Evolutionary conservation across 2,113 vertebrate species (phyloP), one percentile per base, ranked within the genome.

Genomic region (Periophthalmus modestus): DNA sequence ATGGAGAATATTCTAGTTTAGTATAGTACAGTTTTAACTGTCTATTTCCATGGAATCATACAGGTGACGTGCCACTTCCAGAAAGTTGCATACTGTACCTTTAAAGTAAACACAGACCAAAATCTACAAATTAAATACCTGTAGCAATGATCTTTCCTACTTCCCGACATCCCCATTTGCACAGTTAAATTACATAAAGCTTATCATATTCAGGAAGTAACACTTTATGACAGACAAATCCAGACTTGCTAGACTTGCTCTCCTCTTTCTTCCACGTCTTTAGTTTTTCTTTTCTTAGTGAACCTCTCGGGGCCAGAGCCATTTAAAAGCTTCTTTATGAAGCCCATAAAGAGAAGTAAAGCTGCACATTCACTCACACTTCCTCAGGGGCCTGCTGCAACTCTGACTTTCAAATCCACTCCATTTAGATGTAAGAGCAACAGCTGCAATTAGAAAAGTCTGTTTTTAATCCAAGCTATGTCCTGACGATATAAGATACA

Each of bases 301-400:
- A 66, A 71, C 66, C 7, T 80, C 74, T 65, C 21, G 43, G 39
- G 82, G 84, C 82, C 71, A 73, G 61, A 16, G 36, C 43, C 79
- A 80, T 82, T 68, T 77, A 79, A 89, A 82, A 79, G 73, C 75
- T 68, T 83, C 79, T 90, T 90, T 86, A 86, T 86, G 62, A 76
- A 67, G 54, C 66, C 77, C 66, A 84, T 87, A 88, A 92, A 82
- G 81, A 91, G 78, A 75, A 88, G 74, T 81, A 82, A 85, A 88
- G 88, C 79, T 73, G 62, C 81, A 80, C 72, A 87, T 88, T 89
- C 82, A 85, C 73, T 66, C 16, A 7, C 48, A n/a, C 66, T 72
- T 83, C 82, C 86, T 84, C 28, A 6, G 58, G 77, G 85, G 75
- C 72, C 74, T 84, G 69, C 77, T 84, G 85, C 75, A 80, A 84